Evolutionary conservation across 1,140 invertebrate genomes (phyloP).

Genomic region (Odontomachus brunneus): DNA sequence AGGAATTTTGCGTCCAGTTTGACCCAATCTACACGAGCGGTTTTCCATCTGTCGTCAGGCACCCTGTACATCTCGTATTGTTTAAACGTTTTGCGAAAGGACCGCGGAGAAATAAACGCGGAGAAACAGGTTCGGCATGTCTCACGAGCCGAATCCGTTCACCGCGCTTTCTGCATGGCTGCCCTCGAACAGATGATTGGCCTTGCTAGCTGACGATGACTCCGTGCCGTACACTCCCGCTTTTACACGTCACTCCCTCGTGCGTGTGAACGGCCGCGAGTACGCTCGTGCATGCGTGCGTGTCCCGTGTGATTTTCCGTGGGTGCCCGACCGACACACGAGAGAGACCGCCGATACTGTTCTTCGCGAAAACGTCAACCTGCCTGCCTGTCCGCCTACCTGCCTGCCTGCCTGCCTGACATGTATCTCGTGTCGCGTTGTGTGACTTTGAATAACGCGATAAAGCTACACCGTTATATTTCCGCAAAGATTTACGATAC

Average conservation of each 20-base stretch:
- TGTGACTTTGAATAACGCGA: too few species aligned
- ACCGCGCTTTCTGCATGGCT: slow-evolving; percentile 63
- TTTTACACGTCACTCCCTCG: slow-evolving; percentile 58
- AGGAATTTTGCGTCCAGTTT: too few species aligned
- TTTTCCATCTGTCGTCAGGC: too few species aligned
- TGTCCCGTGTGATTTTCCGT: slow-evolving; percentile 21
- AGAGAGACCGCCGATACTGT: slow-evolving; percentile 48
- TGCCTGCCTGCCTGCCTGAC: background rate
- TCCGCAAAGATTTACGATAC: too few species aligned
- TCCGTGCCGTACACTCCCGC: slow-evolving; percentile 34
- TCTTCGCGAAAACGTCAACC: slow-evolving; percentile 65
- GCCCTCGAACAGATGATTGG: slow-evolving; percentile 61
- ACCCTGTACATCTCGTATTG: too few species aligned
- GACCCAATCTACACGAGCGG: too few species aligned
- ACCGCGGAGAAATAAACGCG: too few species aligned
- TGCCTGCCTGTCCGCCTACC: slow-evolving; percentile 9
- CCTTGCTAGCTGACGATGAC: slow-evolving; percentile 62
- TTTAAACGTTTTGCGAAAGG: background rate
- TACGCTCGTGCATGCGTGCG: slow-evolving; percentile 16
- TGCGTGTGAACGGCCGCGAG: slow-evolving; percentile 50
- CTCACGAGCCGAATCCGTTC: slow-evolving; percentile 63
- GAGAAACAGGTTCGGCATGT: slow-evolving; percentile 34
- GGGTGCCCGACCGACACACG: slow-evolving; percentile 15
- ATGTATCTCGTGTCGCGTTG: slow-evolving; percentile 15
- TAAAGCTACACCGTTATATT: too few species aligned